A percentile compares a stretch with the other conserved stretches of the same genome.
These are phyloP conservation scores for Origma solitaria DNA, from an alignment of 2,113 vertebrate species.

Conservation along the genomic window DNA sequence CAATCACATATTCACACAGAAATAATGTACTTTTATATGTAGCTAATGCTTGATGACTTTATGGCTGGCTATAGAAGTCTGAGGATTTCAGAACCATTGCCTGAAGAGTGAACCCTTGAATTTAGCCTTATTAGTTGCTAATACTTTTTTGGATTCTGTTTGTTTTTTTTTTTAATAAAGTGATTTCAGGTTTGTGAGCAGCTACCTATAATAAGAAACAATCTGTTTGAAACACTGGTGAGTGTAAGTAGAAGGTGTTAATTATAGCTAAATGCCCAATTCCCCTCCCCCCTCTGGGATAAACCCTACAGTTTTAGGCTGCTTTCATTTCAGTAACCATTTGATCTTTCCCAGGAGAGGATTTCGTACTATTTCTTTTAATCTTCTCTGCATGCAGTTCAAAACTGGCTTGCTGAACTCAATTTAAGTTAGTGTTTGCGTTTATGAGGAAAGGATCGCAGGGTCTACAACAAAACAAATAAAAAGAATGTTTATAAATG, in stretches of 20 bases:
- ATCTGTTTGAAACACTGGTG: background rate
- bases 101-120: background rate
- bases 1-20: background rate
- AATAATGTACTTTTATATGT: background rate
- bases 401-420: constrained; percentile 41
- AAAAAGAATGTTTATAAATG: constrained; percentile 28
- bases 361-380: constrained; percentile 57
- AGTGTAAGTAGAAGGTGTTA: constrained; percentile 55
- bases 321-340: constrained; percentile 59
- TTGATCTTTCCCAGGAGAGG: constrained; percentile 66
- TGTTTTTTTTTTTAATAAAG: background rate
- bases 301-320: constrained; percentile 29
- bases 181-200: constrained; percentile 12
- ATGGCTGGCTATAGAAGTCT: background rate
- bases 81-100: background rate
- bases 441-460: constrained; percentile 22
- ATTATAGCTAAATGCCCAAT: constrained; percentile 48
- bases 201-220: background rate
- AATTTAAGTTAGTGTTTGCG: constrained; percentile 28
- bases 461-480: constrained; percentile 29
- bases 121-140: background rate
- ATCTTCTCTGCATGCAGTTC: constrained; percentile 54
- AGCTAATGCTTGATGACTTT: background rate
- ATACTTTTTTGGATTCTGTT: background rate
- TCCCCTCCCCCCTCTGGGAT: background rate